Evolutionary conservation across 2,888 invertebrate genomes (phyloP).

Genomic region (Agonopterix alstromeriana): DNA sequence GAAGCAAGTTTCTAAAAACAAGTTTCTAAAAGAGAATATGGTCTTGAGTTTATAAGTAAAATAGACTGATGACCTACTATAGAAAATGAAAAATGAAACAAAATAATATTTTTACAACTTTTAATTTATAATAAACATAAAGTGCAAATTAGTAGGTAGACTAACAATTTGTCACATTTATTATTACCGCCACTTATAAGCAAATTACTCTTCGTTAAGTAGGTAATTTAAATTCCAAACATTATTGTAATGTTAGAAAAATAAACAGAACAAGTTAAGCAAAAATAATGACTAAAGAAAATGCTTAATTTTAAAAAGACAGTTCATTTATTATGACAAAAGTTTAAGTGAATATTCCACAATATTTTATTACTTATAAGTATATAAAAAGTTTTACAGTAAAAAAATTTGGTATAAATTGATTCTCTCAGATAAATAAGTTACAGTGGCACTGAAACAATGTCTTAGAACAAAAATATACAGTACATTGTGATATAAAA

Average conservation of each 20-base stretch:
- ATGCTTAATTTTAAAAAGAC: constrained; percentile 3
- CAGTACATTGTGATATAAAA: constrained; percentile 15
- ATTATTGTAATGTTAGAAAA: constrained; percentile 3
- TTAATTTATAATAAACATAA: constrained; percentile 69
- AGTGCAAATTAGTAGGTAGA: constrained; percentile 57
- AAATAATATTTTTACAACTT: constrained; percentile 36
- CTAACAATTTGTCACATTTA: constrained; percentile 6
- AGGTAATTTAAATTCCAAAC: not conserved
- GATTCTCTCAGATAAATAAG: constrained; percentile 16
- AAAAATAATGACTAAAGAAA: constrained; percentile 10
- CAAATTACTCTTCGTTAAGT: not conserved
- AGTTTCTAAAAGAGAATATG: too few species aligned
- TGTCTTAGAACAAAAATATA: constrained; percentile 17
- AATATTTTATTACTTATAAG: not conserved
- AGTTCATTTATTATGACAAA: constrained; percentile 4
- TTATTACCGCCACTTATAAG: constrained; percentile 2
- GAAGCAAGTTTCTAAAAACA: too few species aligned
- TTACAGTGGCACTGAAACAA: constrained; percentile 58
- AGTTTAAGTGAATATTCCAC: not conserved
- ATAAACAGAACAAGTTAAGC: not conserved
- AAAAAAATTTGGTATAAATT: not conserved
- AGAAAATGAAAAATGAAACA: not conserved
- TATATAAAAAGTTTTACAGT: not conserved
- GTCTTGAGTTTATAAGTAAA: too few species aligned
- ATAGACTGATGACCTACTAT: too few species aligned